Percentiles rank a stretch among this genome's conserved stretches.
phyloP scores from a whole-genome alignment of 2,113 vertebrate genomes.

The Gallinago jamesoni region DNA sequence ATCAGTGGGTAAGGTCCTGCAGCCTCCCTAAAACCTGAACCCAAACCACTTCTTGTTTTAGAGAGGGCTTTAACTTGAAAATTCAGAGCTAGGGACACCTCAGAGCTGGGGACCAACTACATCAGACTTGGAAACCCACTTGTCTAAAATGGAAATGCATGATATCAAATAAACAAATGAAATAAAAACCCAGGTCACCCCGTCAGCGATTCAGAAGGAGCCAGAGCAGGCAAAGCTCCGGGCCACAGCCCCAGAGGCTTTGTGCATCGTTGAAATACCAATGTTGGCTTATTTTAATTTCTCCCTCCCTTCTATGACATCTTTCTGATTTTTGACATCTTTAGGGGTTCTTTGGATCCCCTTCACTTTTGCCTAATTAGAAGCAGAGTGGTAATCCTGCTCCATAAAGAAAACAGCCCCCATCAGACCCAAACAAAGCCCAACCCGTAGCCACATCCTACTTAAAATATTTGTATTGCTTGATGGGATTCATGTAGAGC shows the following conservation, averaged over 20 bases:
- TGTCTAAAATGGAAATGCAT: background rate
- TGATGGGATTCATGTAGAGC: background rate
- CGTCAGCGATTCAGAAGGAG: rapidly evolving
- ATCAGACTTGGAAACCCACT: background rate
- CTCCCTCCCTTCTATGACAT: background rate
- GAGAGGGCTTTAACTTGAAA: background rate
- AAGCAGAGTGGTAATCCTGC: background rate
- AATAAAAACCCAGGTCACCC: background rate
- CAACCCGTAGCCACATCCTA: background rate
- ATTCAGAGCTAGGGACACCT: background rate
- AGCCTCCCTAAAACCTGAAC: background rate
- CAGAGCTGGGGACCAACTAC: background rate
- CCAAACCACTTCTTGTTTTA: background rate
- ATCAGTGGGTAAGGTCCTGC: background rate
- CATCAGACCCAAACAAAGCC: background rate
- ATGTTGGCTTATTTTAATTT: background rate
- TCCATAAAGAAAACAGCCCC: background rate
- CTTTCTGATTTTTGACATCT: background rate
- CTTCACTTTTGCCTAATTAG: background rate
- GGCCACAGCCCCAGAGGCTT: background rate
- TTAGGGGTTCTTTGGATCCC: background rate
- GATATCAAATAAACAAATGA: background rate
- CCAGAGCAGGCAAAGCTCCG: background rate
- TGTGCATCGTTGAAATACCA: background rate
- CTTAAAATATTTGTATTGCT: background rate